Evolutionary conservation across 2,888 invertebrate species (phyloP).

Genomic region (Troilus luridus): DNA sequence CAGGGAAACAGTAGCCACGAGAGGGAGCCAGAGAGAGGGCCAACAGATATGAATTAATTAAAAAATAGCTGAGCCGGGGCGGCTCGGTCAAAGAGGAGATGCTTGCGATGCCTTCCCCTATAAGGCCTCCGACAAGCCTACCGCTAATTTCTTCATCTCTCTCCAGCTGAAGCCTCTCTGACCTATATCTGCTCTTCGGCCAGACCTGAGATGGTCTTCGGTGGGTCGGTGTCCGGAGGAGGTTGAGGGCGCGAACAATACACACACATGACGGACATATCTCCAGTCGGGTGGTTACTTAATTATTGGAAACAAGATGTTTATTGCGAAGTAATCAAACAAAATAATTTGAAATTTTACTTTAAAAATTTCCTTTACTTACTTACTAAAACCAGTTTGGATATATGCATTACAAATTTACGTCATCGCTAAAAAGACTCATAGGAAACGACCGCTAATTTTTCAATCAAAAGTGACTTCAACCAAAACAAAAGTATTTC

Average conservation of each 20-base stretch:
- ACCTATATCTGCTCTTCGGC: slow-evolving; percentile 3
- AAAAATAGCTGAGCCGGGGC: slow-evolving; percentile 32
- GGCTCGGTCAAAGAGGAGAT: slow-evolving; percentile 52
- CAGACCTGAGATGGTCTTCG: not conserved
- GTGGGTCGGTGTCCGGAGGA: not conserved
- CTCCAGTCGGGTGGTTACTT: no score
- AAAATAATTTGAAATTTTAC: no score
- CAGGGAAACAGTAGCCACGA: not conserved
- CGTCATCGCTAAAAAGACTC: no score
- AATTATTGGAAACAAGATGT: no score
- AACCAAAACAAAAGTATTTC: no score
- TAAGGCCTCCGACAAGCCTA: slow-evolving; percentile 16
- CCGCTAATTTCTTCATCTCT: slow-evolving; percentile 57
- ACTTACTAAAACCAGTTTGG: no score
- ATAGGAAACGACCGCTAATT: no score
- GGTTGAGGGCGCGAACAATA: not conserved
- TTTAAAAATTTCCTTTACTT: no score
- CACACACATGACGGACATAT: no score
- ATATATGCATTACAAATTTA: no score
- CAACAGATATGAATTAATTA: slow-evolving; percentile 54
- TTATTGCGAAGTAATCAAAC: no score
- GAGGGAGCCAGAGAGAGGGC: not conserved
- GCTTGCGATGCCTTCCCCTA: slow-evolving; percentile 52
- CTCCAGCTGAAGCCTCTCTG: not conserved
- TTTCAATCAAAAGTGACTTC: no score